phyloP scores from a whole-genome alignment of 1,140 invertebrate species.

The Manduca sexta region DNA sequence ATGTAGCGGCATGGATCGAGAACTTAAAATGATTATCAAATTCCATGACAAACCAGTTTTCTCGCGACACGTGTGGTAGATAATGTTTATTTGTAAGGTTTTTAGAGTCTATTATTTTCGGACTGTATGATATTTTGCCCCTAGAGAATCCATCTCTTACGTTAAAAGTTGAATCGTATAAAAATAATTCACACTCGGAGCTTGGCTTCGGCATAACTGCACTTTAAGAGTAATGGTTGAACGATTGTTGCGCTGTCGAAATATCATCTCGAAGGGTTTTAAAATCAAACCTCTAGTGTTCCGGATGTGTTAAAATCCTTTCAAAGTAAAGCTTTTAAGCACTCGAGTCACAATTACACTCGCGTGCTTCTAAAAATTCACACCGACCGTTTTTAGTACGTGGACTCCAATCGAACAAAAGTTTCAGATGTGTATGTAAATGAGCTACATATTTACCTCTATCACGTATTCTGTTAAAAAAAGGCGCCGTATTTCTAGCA shows the following conservation, averaged over 20 bases:
- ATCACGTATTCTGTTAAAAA: conserved; percentile 5
- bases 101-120: too few species aligned
- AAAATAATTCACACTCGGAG: not conserved
- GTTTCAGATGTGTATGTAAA: conserved; percentile 25
- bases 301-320: conserved; percentile 24
- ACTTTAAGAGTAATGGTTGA: not conserved
- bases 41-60: too few species aligned
- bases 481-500: not conserved
- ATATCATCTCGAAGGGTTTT: conserved; percentile 1
- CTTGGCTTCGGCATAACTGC: not conserved
- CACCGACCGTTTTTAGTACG: conserved; percentile 15
- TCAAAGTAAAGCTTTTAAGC: conserved; percentile 30
- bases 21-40: too few species aligned
- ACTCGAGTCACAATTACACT: conserved; percentile 27
- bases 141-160: too few species aligned
- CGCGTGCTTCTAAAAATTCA: conserved; percentile 25
- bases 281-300: conserved; percentile 15
- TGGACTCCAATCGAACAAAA: conserved; percentile 23
- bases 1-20: too few species aligned
- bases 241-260: not conserved
- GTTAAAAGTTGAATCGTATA: too few species aligned
- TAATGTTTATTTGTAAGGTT: too few species aligned
- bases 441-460: conserved; percentile 9
- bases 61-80: too few species aligned
- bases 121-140: too few species aligned